phyloP scores from a whole-genome alignment of 2,888 invertebrate species.

The Acanthosepion esculentum region DNA sequence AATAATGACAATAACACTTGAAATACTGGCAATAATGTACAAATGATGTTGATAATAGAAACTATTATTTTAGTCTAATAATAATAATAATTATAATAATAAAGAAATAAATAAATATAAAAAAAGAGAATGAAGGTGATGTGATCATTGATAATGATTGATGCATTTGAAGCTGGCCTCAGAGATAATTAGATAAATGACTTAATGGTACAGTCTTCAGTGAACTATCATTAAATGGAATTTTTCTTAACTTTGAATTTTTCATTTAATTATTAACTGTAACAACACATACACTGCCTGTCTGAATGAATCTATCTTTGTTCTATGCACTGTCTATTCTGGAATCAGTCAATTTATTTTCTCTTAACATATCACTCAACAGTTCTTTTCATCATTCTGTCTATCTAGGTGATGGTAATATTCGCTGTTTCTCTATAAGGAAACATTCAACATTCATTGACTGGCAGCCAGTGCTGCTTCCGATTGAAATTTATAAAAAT shows the following conservation, averaged over 20 bases:
- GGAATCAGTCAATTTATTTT: background rate
- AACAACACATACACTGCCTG: background rate
- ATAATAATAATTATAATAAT: no score
- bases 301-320: background rate
- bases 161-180: background rate
- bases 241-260: background rate
- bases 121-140: background rate
- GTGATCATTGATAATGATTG: background rate
- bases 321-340: background rate
- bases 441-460: no score
- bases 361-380: background rate
- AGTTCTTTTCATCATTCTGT: background rate
- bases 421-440: no score
- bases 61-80: background rate
- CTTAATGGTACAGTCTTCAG: no score
- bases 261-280: no score
- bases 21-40: background rate
- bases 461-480: no score
- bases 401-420: background rate
- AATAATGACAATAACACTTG: background rate
- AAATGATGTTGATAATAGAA: slow-evolving; percentile 3
- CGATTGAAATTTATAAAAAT: no score
- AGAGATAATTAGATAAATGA: background rate
- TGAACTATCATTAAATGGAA: no score
- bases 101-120: background rate